phyloP scores from a whole-genome alignment of 2,888 invertebrate species.

The Apotomis betuletana region DNA sequence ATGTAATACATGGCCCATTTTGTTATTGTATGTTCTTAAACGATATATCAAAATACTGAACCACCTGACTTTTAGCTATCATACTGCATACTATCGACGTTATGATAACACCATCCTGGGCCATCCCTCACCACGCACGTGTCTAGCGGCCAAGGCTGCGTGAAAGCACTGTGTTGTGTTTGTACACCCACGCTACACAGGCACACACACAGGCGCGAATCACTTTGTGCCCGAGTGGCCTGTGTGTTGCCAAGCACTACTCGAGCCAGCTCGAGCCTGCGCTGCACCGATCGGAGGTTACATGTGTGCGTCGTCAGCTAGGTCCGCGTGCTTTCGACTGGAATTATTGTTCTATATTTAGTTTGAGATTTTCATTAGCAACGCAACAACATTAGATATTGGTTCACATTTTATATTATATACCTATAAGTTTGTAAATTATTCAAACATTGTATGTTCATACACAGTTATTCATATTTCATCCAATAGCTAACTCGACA shows the following conservation, averaged over 20 bases:
- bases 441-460: no score
- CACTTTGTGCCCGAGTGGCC: constrained; percentile 20
- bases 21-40: background rate
- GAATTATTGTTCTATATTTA: background rate
- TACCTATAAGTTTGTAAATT: no score
- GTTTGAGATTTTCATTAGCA: background rate
- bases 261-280: constrained; percentile 26
- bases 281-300: constrained; percentile 23
- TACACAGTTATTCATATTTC: no score
- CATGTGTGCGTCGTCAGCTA: constrained; percentile 36
- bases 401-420: background rate
- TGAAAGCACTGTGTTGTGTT: constrained; percentile 79
- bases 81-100: constrained; percentile 47
- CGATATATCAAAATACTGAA: background rate
- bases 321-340: constrained; percentile 48
- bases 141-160: constrained; percentile 82
- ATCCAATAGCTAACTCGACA: no score
- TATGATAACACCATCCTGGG: constrained; percentile 42
- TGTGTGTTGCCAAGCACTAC: constrained; percentile 43
- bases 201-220: constrained; percentile 43
- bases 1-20: background rate
- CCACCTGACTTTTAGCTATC: background rate
- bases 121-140: constrained; percentile 77
- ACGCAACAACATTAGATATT: background rate
- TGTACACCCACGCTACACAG: constrained; percentile 50